phyloP scores from a whole-genome alignment of 2,888 invertebrate species.

The Sisyra nigra region DNA sequence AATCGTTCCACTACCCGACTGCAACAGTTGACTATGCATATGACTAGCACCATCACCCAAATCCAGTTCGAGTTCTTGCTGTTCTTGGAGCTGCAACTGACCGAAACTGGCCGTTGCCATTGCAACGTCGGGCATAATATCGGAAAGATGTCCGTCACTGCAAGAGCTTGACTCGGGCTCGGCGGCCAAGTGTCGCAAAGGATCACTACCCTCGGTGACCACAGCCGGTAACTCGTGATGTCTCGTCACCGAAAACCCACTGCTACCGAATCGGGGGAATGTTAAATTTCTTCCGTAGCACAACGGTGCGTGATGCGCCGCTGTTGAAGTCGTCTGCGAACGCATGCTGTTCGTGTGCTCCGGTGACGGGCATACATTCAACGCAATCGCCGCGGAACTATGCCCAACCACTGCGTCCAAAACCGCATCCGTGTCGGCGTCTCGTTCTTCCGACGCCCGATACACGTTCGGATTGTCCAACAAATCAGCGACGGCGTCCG shows the following conservation, averaged over 20 bases:
- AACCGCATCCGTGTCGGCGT: slow-evolving; percentile 14
- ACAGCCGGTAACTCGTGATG: slow-evolving; percentile 46
- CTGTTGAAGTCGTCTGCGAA: neutral
- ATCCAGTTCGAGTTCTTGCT: slow-evolving; percentile 58
- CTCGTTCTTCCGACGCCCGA: slow-evolving; percentile 20
- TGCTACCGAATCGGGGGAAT: slow-evolving; percentile 33
- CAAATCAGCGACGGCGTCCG: slow-evolving; percentile 72
- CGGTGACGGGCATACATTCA: slow-evolving; percentile 3
- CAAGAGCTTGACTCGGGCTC: slow-evolving; percentile 39
- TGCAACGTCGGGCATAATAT: slow-evolving; percentile 84
- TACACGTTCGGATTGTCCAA: slow-evolving; percentile 35
- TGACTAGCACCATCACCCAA: slow-evolving; percentile 73
- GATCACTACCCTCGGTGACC: slow-evolving; percentile 44
- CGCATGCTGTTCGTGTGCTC: slow-evolving; percentile 14
- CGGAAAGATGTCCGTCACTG: slow-evolving; percentile 55
- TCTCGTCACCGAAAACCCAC: slow-evolving; percentile 18
- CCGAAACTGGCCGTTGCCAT: slow-evolving; percentile 70
- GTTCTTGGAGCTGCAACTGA: slow-evolving; percentile 45
- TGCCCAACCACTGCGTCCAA: slow-evolving; percentile 9
- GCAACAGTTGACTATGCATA: slow-evolving; percentile 22
- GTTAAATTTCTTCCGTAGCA: slow-evolving; percentile 45
- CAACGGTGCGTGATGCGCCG: slow-evolving; percentile 21
- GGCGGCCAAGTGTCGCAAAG: slow-evolving; percentile 20
- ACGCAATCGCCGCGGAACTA: slow-evolving; percentile 15
- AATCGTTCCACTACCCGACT: neutral